Conservation (phyloP, 1,140 invertebrate species). For the Lysiphlebus fabarum region DNA sequence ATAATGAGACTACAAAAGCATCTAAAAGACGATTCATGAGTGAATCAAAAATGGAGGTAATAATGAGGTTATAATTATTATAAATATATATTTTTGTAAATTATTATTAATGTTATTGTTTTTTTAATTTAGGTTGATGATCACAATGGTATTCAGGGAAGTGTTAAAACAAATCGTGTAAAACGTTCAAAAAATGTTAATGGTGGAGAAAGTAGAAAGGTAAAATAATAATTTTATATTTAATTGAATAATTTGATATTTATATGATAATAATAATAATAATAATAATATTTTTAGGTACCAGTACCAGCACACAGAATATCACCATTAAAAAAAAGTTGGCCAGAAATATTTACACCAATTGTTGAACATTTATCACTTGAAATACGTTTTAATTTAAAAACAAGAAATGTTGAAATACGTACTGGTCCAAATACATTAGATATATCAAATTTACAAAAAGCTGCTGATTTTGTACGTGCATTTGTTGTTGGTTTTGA, state of each 20-base stretch:
- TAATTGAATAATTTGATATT: slow-evolving; percentile 2
- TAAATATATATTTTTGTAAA: too few species aligned
- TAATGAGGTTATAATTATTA: too few species aligned
- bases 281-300: slow-evolving; percentile 52
- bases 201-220: slow-evolving; percentile 57
- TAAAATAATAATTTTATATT: slow-evolving; percentile 35
- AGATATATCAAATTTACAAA: slow-evolving; percentile 90
- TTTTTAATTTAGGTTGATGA: slow-evolving; percentile 55
- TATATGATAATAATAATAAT: background rate
- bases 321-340: slow-evolving; percentile 91
- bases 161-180: slow-evolving; percentile 47
- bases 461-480: slow-evolving; percentile 96
- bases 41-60: too few species aligned
- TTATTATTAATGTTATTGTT: too few species aligned
- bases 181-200: slow-evolving; percentile 57
- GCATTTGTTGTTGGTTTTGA: slow-evolving; percentile 97
- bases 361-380: slow-evolving; percentile 93
- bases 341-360: slow-evolving; percentile 96
- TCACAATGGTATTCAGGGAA: slow-evolving; percentile 64
- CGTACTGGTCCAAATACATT: slow-evolving; percentile 71
- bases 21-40: too few species aligned
- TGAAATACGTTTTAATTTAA: slow-evolving; percentile 93
- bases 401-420: slow-evolving; percentile 87
- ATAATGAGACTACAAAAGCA: too few species aligned
- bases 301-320: slow-evolving; percentile 76